Conservation (phyloP, 2,797 vertebrate species). For the Sandelia bainsii region DNA sequence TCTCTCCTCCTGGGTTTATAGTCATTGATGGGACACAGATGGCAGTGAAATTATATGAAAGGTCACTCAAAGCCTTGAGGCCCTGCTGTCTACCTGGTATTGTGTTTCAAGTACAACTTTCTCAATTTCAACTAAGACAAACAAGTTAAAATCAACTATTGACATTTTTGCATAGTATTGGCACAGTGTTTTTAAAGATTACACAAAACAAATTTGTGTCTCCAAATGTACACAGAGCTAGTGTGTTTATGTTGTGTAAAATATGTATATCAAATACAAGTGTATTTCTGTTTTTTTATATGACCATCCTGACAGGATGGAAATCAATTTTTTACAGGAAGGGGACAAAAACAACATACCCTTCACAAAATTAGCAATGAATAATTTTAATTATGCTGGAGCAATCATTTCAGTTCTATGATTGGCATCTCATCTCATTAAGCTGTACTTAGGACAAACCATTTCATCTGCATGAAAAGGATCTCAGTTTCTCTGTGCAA, state of each 20-base stretch:
- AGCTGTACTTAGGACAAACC: constrained; percentile 64
- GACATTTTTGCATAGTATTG: too few relatives aligned
- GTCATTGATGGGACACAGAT: neutral
- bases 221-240: too few relatives aligned
- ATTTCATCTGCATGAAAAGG: constrained; percentile 47
- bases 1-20: neutral
- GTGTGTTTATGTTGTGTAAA: too few relatives aligned
- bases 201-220: too few relatives aligned
- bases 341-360: constrained; percentile 52
- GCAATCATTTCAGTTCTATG: constrained; percentile 72
- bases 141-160: too few relatives aligned
- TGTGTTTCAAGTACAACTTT: too few relatives aligned
- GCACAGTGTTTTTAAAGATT: too few relatives aligned
- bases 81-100: too few relatives aligned
- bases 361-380: constrained; percentile 61
- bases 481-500: constrained; percentile 23
- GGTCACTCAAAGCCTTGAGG: constrained; percentile 4
- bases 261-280: too few relatives aligned
- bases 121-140: too few relatives aligned
- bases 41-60: neutral
- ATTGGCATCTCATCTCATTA: constrained; percentile 73
- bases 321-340: constrained; percentile 54
- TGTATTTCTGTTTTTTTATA: neutral
- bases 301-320: constrained; percentile 25
- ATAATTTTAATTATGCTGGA: constrained; percentile 65